phyloP scores from a whole-genome alignment of 1,140 invertebrate species.

The Pachyrhynchus sulphureomaculatus region DNA sequence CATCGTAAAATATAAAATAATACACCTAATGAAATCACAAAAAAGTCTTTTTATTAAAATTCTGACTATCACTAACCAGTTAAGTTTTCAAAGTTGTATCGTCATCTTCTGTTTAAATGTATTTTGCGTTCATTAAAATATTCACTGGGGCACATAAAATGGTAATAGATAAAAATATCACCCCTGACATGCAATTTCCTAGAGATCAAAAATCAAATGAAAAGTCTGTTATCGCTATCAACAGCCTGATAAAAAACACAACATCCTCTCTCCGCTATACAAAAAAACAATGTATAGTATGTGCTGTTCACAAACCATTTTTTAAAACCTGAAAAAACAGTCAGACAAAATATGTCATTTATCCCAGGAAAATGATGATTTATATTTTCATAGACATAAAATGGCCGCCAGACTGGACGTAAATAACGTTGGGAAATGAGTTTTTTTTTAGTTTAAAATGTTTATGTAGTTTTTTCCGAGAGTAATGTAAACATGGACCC shows the following conservation, averaged over 20 bases:
- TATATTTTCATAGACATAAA: slow-evolving; percentile 20
- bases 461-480: not conserved
- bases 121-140: no score
- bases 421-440: slow-evolving; percentile 20
- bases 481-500: not conserved
- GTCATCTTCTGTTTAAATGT: no score
- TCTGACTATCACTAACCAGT: no score
- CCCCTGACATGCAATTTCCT: no score
- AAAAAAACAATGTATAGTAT: not conserved
- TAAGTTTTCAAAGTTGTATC: no score
- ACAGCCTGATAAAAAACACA: slow-evolving; percentile 7
- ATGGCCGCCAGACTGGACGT: slow-evolving; percentile 16
- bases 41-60: no score
- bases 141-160: no score
- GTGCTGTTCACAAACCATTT: slow-evolving; percentile 13
- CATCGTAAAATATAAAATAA: no score
- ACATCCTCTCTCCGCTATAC: slow-evolving; percentile 1
- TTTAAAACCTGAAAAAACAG: slow-evolving; percentile 14
- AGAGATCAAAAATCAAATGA: no score
- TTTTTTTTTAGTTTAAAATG: slow-evolving; percentile 11
- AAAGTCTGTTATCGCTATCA: not conserved
- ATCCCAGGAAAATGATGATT: slow-evolving; percentile 25
- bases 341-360: slow-evolving; percentile 26
- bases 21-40: no score
- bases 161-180: no score